Conservation (phyloP, 1,140 invertebrate genomes). For the Gonioctena quinquepunctata region DNA sequence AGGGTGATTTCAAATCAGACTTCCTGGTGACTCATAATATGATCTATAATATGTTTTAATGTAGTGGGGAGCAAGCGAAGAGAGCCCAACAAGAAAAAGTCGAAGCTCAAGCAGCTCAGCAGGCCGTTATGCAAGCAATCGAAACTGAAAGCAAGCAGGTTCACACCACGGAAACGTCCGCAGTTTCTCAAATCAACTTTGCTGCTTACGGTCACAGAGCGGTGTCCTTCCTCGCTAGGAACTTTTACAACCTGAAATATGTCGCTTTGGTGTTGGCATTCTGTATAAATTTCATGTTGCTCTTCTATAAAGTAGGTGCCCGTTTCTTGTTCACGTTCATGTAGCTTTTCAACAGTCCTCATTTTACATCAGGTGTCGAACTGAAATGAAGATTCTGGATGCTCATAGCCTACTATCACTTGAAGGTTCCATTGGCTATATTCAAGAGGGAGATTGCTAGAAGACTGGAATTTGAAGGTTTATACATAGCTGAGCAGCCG, state of each 20-base stretch:
- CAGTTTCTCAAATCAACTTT: slow-evolving; percentile 79
- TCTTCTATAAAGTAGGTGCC: slow-evolving; percentile 91
- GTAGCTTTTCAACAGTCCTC: slow-evolving; percentile 76
- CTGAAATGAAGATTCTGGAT: slow-evolving; percentile 74
- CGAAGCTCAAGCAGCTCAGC: slow-evolving; percentile 81
- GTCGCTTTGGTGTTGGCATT: slow-evolving; percentile 94
- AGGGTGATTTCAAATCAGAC: slow-evolving; percentile 66
- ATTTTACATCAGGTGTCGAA: slow-evolving; percentile 68
- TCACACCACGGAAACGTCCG: slow-evolving; percentile 67
- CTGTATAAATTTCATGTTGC: slow-evolving; percentile 96
- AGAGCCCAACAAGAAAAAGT: slow-evolving; percentile 76
- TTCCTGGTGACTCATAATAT: too few relatives aligned
- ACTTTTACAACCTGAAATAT: slow-evolving; percentile 99
- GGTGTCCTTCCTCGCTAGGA: slow-evolving; percentile 93
- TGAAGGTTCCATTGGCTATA: slow-evolving; percentile 96
- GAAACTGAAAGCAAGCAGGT: slow-evolving; percentile 79
- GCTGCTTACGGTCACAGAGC: slow-evolving; percentile 81
- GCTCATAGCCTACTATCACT: slow-evolving; percentile 97
- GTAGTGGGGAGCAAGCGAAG: slow-evolving; percentile 80
- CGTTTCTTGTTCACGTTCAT: slow-evolving; percentile 89
- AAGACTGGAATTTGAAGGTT: slow-evolving; percentile 94
- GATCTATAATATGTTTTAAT: too few relatives aligned
- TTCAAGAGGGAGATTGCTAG: slow-evolving; percentile 99
- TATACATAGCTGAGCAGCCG: slow-evolving; percentile 96
- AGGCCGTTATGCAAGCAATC: slow-evolving; percentile 84